Conservation (phyloP, 2,888 invertebrate species). For the Eristalis tenax region DNA sequence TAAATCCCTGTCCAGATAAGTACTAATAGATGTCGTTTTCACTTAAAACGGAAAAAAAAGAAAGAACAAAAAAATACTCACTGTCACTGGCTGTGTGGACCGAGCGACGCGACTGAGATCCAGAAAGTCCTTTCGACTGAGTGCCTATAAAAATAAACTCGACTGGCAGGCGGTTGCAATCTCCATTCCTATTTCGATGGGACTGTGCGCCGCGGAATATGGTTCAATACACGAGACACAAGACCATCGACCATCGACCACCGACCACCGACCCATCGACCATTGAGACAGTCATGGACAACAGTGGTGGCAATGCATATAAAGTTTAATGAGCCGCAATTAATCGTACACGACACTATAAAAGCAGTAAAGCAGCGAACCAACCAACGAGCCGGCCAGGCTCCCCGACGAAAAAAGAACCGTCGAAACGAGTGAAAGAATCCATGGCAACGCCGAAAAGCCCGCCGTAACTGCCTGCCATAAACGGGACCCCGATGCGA, state of each 20-base stretch:
- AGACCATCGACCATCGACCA: neutral
- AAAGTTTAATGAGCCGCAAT: slow-evolving; percentile 81
- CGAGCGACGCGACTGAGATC: neutral
- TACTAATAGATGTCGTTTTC: slow-evolving; percentile 71
- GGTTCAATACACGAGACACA: neutral
- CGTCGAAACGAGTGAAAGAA: slow-evolving; percentile 4
- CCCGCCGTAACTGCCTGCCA: slow-evolving; percentile 21
- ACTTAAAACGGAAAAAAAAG: slow-evolving; percentile 46
- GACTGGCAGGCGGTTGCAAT: slow-evolving; percentile 32
- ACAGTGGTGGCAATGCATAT: slow-evolving; percentile 74
- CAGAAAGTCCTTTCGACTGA: slow-evolving; percentile 37
- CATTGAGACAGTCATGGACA: slow-evolving; percentile 14
- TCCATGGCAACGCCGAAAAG: neutral
- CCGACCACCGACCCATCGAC: neutral
- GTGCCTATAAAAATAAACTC: slow-evolving; percentile 63
- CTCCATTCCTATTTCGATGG: neutral
- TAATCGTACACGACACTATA: slow-evolving; percentile 80
- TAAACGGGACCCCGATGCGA: slow-evolving; percentile 33
- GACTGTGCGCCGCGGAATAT: neutral
- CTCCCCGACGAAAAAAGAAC: neutral
- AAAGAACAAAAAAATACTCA: neutral
- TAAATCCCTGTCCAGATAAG: slow-evolving; percentile 69
- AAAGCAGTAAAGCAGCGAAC: slow-evolving; percentile 72
- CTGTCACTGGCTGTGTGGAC: slow-evolving; percentile 16
- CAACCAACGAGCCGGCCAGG: neutral